A percentile compares a stretch with the other conserved stretches of the same genome.
These are phyloP conservation scores for Zaprionus vittiger DNA, from an alignment of 1,140 invertebrate species.

Conservation along the genomic window DNA sequence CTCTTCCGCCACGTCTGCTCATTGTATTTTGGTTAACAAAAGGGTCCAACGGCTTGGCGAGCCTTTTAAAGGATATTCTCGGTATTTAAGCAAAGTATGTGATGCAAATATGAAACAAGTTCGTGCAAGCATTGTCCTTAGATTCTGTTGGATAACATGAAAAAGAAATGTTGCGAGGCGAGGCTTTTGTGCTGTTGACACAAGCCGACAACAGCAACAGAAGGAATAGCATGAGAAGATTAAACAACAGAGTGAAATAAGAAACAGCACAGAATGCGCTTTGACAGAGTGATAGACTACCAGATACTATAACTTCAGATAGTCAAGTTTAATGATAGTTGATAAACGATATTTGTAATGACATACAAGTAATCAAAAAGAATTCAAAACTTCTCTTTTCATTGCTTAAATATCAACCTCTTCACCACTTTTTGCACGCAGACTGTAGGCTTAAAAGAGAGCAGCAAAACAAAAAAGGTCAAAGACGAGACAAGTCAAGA, in stretches of 20 bases:
- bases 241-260: conserved; percentile 39
- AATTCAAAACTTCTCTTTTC: not conserved
- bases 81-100: conserved; percentile 37
- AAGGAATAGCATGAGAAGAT: conserved; percentile 54
- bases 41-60: conserved; percentile 6
- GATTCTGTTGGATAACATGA: conserved; percentile 47
- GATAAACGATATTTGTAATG: not conserved
- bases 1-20: conserved; percentile 54
- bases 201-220: conserved; percentile 42
- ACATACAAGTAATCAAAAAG: not conserved
- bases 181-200: conserved; percentile 66
- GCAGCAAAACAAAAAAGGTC: conserved; percentile 61
- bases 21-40: conserved; percentile 36
- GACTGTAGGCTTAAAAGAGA: conserved; percentile 23
- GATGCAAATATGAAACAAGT: conserved; percentile 58
- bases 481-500: conserved; percentile 57
- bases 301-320: conserved; percentile 8
- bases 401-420: not conserved
- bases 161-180: conserved; percentile 55
- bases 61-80: conserved; percentile 40
- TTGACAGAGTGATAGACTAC: not conserved
- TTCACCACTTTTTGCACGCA: not conserved
- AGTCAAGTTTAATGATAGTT: not conserved
- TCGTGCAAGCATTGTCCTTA: conserved; percentile 59
- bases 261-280: conserved; percentile 13